Conservation (phyloP, 2,888 invertebrate species). For the Agrotis puta region DNA sequence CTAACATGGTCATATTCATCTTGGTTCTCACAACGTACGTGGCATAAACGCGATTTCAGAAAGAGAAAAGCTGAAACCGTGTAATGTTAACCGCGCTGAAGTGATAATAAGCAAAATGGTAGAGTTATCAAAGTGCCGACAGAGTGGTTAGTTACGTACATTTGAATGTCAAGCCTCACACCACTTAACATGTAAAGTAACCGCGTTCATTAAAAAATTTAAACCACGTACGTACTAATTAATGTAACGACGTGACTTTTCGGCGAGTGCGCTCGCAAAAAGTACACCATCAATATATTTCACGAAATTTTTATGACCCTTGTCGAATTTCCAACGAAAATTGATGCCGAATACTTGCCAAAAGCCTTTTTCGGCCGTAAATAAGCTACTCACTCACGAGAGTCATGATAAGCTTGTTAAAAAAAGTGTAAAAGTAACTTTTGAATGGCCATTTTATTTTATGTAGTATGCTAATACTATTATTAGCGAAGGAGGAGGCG, state of each 20-base stretch:
- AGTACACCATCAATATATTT: slow-evolving; percentile 48
- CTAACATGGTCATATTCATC: slow-evolving; percentile 50
- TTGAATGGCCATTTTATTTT: slow-evolving; percentile 31
- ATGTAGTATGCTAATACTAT: slow-evolving; percentile 36
- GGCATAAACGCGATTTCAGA: slow-evolving; percentile 14
- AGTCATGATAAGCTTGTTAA: slow-evolving; percentile 2
- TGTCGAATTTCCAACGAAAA: slow-evolving; percentile 44
- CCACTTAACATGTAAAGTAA: slow-evolving; percentile 47
- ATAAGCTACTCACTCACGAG: slow-evolving; percentile 5
- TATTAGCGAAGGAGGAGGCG: too few species aligned
- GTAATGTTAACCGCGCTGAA: slow-evolving; percentile 29
- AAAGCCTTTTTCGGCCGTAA: slow-evolving; percentile 36
- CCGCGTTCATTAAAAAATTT: slow-evolving; percentile 60
- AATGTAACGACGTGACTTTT: slow-evolving; percentile 53
- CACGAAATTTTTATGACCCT: slow-evolving; percentile 42
- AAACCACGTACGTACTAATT: slow-evolving; percentile 58
- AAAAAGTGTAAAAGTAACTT: slow-evolving; percentile 37
- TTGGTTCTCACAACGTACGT: slow-evolving; percentile 24
- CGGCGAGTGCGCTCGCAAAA: slow-evolving; percentile 35
- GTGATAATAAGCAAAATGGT: slow-evolving; percentile 51
- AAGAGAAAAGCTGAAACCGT: slow-evolving; percentile 26
- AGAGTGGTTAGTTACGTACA: slow-evolving; percentile 52
- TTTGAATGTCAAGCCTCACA: slow-evolving; percentile 45
- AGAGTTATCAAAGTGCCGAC: slow-evolving; percentile 45
- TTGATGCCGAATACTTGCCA: slow-evolving; percentile 25